Evolutionary conservation across 2,797 vertebrate species (phyloP).

Genomic region (Prionace glauca): DNA sequence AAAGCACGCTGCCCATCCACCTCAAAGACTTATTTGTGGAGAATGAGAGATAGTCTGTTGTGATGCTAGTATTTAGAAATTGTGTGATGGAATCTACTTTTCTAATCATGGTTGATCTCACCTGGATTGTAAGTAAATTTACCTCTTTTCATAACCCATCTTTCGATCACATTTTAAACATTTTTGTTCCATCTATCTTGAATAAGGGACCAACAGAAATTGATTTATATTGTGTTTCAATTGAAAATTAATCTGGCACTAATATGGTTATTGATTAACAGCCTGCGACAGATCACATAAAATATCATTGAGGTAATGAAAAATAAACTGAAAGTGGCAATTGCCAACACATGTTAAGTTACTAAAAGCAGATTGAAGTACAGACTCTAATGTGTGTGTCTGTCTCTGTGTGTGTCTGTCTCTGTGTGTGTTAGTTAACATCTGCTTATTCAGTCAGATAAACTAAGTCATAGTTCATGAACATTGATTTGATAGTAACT

Average conservation of each 20-base stretch:
- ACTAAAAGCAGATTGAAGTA: not conserved
- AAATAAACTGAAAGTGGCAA: slow-evolving; percentile 20
- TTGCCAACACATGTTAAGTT: not conserved
- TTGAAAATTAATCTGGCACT: slow-evolving; percentile 32
- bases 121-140: not conserved
- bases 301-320: not conserved
- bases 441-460: slow-evolving; percentile 34
- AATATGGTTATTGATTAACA: slow-evolving; percentile 13
- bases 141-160: not conserved
- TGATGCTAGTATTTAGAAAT: not conserved
- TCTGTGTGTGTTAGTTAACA: not conserved
- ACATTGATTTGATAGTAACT: slow-evolving; percentile 29
- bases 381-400: not conserved
- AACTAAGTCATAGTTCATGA: slow-evolving; percentile 17
- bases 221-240: slow-evolving; percentile 27
- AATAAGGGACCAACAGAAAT: not conserved
- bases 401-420: not conserved
- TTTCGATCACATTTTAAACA: not conserved
- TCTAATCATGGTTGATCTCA: not conserved
- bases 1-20: not conserved
- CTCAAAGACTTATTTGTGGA: not conserved
- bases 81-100: not conserved
- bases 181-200: slow-evolving; percentile 3
- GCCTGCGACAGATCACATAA: not conserved
- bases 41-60: not conserved